Evolutionary conservation across 2,888 invertebrate species (phyloP), one percentile per base, ranked within the genome.

Genomic region (Kryphioiulus occultus): DNA sequence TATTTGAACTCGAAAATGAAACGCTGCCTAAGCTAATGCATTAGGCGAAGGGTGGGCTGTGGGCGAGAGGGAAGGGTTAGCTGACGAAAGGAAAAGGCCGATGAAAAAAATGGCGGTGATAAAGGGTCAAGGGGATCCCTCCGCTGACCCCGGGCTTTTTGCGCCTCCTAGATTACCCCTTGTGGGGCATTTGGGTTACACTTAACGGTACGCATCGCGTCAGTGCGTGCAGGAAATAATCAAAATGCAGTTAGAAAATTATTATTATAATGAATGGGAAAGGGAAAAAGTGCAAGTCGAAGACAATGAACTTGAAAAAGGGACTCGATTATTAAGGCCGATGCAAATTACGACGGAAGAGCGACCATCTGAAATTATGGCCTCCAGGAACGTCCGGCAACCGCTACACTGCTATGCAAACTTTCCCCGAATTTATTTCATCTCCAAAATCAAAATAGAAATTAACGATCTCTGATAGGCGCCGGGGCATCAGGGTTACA

Each of bases 211-310:
- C 59, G 59, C 59, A 59, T 59, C 59, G 17, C n/a, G 59, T 5
- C 26, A 10, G 9, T 68, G 68, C 68, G 68, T 68, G 68, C 68
- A 68, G 68, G 68, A 68, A 68, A 68, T 68, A 68, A 68, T 68
- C 68, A 68, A 68, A 68, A 68, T 68, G 68, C 68, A 68, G 68
- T 68, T 68, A 68, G 68, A 26, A 68, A 68, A 68, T 68, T 68
- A 68, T 68, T 68, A 68, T 68, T 7, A 68, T 68, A 68, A 68
- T 68, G 68, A 68, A 68, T 68, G 68, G 26, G 68, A 68, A 68
- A 68, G 68, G 68, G 26, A 68, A 68, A 68, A 26, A 68, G 68
- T 68, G 26, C 68, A 26, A 19, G n/a, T n/a, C 68, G 26, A 68
- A 68, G 68, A 68, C 68, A 68, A 68, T 68, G 68, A 68, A 68